Percentiles rank a stretch among this genome's conserved stretches.
Evolutionary conservation across 2,888 invertebrate species (phyloP).

Genomic region (Tetrapedia diversipes): DNA sequence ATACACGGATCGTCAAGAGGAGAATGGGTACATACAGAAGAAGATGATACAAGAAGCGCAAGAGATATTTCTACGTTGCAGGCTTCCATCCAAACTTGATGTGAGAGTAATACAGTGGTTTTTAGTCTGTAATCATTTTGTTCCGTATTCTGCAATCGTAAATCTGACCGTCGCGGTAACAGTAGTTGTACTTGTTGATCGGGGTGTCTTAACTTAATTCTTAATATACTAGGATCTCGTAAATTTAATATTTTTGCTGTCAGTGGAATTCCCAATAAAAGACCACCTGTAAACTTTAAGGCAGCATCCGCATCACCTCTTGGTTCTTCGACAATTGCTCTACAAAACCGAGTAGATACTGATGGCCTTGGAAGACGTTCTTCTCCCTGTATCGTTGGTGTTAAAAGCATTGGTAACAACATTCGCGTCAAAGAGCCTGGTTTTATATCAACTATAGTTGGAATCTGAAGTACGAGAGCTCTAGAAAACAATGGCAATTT

Average conservation of each 20-base stretch:
- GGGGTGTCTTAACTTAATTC: conserved; percentile 95
- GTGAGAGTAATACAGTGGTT: conserved; percentile 94
- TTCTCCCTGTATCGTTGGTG: conserved; percentile 85
- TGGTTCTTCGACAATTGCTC: conserved; percentile 93
- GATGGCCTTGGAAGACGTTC: conserved; percentile 79
- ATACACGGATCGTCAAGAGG: conserved; percentile 85
- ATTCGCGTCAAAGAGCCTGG: conserved; percentile 92
- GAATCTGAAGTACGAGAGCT: conserved; percentile 90
- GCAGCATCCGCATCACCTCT: conserved; percentile 91
- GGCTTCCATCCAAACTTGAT: conserved; percentile 96
- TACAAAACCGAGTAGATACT: conserved; percentile 89
- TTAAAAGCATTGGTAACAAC: conserved; percentile 89
- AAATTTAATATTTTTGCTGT: conserved; percentile 94
- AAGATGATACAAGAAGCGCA: conserved; percentile 89
- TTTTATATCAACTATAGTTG: conserved; percentile 91
- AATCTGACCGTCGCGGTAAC: conserved; percentile 90
- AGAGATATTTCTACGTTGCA: conserved; percentile 94
- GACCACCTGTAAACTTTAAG: conserved; percentile 95
- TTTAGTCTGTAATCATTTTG: conserved; percentile 87
- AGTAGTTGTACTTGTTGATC: conserved; percentile 94
- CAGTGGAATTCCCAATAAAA: conserved; percentile 93
- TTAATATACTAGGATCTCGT: conserved; percentile 88
- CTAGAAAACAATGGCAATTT: conserved; percentile 88
- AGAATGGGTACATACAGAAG: conserved; percentile 83
- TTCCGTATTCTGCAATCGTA: conserved; percentile 87